Evolutionary conservation across 1,140 invertebrate species (phyloP).

Genomic region (Drosophila chauvacae): DNA sequence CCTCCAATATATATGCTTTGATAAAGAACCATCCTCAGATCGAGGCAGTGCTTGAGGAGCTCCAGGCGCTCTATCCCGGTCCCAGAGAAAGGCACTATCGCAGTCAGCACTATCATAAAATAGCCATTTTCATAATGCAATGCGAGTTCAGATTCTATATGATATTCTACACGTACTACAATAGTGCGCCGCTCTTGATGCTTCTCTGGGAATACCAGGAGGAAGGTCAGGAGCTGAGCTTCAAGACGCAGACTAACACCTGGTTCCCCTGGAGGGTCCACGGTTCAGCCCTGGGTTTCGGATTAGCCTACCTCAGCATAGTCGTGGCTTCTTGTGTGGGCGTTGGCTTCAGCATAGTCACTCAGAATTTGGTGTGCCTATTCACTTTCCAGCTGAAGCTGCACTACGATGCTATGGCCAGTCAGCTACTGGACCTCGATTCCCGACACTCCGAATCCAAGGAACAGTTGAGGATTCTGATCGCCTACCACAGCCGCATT

Average conservation of each 20-base stretch:
- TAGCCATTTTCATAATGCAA: constrained; percentile 53
- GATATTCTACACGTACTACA: constrained; percentile 55
- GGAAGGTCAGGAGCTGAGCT: constrained; percentile 26
- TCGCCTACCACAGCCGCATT: constrained; percentile 57
- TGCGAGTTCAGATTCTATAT: constrained; percentile 49
- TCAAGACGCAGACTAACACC: constrained; percentile 63
- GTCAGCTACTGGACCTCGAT: constrained; percentile 38
- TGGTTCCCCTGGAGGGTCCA: constrained; percentile 73
- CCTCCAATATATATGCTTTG: constrained; percentile 55
- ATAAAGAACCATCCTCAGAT: constrained; percentile 39
- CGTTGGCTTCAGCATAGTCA: constrained; percentile 60
- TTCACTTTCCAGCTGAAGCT: constrained; percentile 67
- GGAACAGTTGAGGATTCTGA: constrained; percentile 42
- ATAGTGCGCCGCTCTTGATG: constrained; percentile 50
- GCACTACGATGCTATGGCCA: constrained; percentile 70
- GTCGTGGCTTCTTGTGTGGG: constrained; percentile 48
- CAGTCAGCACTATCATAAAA: constrained; percentile 40
- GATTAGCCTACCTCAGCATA: constrained; percentile 42
- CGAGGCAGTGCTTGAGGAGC: constrained; percentile 44
- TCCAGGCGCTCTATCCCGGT: constrained; percentile 50
- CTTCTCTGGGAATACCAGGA: constrained; percentile 45
- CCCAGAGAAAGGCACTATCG: constrained; percentile 20
- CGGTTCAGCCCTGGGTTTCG: constrained; percentile 27
- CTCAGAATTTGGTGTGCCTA: constrained; percentile 60
- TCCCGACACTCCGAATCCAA: constrained; percentile 38